Conservation (phyloP, 2,888 invertebrate species). For the Caenorhabditis zanzibari region DNA sequence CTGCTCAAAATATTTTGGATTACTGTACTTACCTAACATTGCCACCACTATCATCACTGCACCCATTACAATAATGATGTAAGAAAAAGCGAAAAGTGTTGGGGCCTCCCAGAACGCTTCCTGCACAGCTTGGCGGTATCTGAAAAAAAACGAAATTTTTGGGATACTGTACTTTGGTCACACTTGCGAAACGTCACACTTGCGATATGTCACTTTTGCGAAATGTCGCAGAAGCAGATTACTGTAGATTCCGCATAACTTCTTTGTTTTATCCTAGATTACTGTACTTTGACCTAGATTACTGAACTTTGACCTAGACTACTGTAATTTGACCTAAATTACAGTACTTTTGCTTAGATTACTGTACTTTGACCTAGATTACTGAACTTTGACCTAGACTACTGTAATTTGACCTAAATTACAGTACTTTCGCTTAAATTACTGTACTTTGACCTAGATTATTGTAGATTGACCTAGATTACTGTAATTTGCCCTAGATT, state of each 20-base stretch:
- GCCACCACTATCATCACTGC: slow-evolving; percentile 79
- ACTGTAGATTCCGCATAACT: neutral
- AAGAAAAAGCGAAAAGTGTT: slow-evolving; percentile 82
- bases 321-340: neutral
- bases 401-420: no score
- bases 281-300: no score
- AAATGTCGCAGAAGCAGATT: no score
- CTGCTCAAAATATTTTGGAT: neutral
- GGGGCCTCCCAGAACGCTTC: slow-evolving; percentile 83
- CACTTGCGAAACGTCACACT: no score
- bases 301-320: neutral
- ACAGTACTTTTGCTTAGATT: no score
- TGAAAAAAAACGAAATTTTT: slow-evolving; percentile 28
- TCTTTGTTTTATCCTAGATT: neutral
- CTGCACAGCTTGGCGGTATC: slow-evolving; percentile 81
- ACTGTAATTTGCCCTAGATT: no score
- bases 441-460: neutral
- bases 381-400: no score
- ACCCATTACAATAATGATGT: slow-evolving; percentile 82
- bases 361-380: no score
- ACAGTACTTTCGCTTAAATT: no score
- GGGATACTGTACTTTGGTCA: neutral
- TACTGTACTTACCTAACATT: slow-evolving; percentile 73
- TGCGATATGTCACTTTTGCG: no score
- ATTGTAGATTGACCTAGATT: no score